phyloP scores from a whole-genome alignment of 1,140 invertebrate species.

The Lepeophtheirus salmonis region DNA sequence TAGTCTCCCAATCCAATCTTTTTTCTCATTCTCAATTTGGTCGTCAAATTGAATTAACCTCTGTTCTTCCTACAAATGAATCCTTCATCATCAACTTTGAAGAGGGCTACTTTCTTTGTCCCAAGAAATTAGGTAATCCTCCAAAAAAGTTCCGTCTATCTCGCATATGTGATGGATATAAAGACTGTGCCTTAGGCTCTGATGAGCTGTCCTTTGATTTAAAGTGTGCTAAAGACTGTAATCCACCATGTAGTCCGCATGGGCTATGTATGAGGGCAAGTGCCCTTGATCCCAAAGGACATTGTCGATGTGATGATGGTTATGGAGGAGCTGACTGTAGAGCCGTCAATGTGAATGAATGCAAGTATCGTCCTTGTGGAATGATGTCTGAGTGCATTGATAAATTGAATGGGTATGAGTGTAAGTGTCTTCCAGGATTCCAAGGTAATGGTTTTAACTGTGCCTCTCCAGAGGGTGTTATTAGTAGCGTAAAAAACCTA shows the following conservation, averaged over 20 bases:
- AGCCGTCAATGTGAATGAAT: constrained; percentile 70
- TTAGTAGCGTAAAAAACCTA: neutral
- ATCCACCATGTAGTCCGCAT: neutral
- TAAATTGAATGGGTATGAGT: constrained; percentile 81
- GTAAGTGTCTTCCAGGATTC: constrained; percentile 85
- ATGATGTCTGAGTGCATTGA: constrained; percentile 92
- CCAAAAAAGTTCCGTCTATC: constrained; percentile 8
- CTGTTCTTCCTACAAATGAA: constrained; percentile 2
- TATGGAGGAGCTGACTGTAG: constrained; percentile 3
- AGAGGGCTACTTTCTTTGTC: constrained; percentile 13
- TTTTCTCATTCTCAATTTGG: neutral
- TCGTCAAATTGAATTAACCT: constrained; percentile 9
- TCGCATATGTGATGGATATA: constrained; percentile 4
- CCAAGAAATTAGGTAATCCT: neutral
- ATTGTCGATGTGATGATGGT: constrained; percentile 3
- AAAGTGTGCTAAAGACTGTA: constrained; percentile 9
- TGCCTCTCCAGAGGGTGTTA: neutral
- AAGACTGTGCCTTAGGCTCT: constrained; percentile 1
- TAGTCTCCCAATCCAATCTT: neutral
- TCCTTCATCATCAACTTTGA: constrained; percentile 8
- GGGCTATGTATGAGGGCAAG: neutral
- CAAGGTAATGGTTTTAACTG: constrained; percentile 64
- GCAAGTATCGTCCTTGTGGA: constrained; percentile 85
- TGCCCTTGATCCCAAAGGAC: neutral
- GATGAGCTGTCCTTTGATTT: constrained; percentile 3